These are phyloP conservation scores for Apocrypta bakeri DNA, from an alignment of 1,140 invertebrate species.

Conservation along the genomic window DNA sequence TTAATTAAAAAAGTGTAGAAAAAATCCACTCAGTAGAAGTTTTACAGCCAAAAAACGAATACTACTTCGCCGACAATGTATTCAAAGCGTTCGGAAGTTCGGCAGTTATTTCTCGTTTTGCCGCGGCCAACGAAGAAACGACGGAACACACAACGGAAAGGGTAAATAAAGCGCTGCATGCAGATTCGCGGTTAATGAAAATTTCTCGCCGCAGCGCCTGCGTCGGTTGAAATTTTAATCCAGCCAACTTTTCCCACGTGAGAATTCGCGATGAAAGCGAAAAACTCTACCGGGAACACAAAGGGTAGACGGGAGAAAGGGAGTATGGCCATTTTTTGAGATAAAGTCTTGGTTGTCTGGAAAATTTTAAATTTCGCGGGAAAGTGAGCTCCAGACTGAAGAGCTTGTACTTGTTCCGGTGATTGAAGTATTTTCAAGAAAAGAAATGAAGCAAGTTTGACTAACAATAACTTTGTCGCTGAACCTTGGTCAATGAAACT, in stretches of 20 bases:
- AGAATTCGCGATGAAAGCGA: not conserved
- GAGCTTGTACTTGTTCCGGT: not conserved
- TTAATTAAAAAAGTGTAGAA: not conserved
- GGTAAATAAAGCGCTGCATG: slow-evolving; percentile 29
- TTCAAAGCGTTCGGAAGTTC: slow-evolving; percentile 32
- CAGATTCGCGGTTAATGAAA: slow-evolving; percentile 42
- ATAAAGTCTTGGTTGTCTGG: no score
- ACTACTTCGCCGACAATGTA: slow-evolving; percentile 2
- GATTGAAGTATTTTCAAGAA: not conserved
- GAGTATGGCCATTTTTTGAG: not conserved
- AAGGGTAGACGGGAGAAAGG: not conserved
- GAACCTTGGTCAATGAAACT: no score
- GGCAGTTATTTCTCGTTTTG: not conserved
- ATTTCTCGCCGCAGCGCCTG: slow-evolving; percentile 4
- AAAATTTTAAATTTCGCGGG: not conserved
- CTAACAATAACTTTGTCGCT: no score
- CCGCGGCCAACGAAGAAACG: not conserved
- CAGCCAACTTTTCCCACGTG: not conserved
- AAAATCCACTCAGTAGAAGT: not conserved
- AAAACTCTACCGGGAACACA: slow-evolving; percentile 6
- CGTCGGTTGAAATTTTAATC: slow-evolving; percentile 33
- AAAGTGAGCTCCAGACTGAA: not conserved
- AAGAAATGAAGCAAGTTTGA: no score
- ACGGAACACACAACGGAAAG: not conserved
- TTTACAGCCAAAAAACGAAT: not conserved